Conservation (phyloP, 2,888 invertebrate species). For the Cerastis leucographa region DNA sequence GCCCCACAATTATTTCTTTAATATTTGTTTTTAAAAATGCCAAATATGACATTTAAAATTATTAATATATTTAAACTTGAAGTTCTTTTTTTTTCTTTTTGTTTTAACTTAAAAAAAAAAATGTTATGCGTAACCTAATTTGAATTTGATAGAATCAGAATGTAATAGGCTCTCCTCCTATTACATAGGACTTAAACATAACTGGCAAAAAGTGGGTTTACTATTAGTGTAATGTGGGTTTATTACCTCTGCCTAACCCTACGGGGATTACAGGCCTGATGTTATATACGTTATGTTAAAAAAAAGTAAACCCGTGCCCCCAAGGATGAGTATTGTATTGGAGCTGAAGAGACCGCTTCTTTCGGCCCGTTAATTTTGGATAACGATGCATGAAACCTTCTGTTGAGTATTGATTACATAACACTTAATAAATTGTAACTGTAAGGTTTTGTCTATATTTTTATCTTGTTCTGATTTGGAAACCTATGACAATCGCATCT, state of each 20-base stretch:
- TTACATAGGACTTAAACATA: too few relatives aligned
- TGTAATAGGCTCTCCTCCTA: too few relatives aligned
- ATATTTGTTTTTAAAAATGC: neutral
- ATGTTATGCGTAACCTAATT: neutral
- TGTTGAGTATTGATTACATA: neutral
- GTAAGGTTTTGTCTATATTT: neutral
- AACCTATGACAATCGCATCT: conserved; percentile 54
- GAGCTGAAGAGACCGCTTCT: neutral
- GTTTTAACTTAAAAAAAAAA: too few relatives aligned
- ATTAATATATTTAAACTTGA: too few relatives aligned
- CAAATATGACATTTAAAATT: neutral
- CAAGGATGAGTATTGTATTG: neutral
- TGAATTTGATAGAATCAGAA: neutral
- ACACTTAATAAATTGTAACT: neutral
- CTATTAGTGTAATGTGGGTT: too few relatives aligned
- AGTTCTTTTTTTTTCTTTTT: too few relatives aligned
- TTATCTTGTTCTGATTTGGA: neutral
- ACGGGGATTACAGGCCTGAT: too few relatives aligned
- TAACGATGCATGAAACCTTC: neutral
- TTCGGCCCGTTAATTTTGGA: neutral
- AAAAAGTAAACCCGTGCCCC: too few relatives aligned
- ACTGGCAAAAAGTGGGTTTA: too few relatives aligned
- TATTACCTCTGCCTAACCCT: too few relatives aligned
- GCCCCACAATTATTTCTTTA: neutral
- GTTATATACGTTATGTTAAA: too few relatives aligned